A percentile compares a stretch with the other conserved stretches of the same genome.
Evolutionary conservation across 2,888 invertebrate genomes (phyloP).

Genomic region (Hermodice carunculata): DNA sequence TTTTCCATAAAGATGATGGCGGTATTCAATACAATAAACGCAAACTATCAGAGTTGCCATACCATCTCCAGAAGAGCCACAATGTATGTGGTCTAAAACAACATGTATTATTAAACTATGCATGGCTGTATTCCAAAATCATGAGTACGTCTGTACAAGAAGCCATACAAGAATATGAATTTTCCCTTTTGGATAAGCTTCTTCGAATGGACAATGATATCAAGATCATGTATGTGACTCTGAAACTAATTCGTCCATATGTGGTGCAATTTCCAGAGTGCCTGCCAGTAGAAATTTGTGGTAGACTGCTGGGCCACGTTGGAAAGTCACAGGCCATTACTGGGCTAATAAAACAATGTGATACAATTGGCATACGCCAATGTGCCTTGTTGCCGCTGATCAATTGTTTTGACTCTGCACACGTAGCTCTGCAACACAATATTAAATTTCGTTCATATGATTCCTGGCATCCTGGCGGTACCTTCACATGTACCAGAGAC

Average conservation of each 20-base stretch:
- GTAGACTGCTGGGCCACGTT: neutral
- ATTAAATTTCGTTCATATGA: neutral
- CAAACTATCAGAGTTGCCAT: neutral
- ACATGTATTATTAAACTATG: neutral
- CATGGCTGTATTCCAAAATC: neutral
- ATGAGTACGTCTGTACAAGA: neutral
- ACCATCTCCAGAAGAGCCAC: neutral
- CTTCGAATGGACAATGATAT: neutral
- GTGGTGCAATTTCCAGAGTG: neutral
- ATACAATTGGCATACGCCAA: neutral
- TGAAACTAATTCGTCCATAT: neutral
- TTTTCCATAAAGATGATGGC: neutral
- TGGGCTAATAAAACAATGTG: neutral
- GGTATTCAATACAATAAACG: neutral
- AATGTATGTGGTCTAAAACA: neutral
- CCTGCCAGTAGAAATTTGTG: neutral
- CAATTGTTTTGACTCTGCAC: neutral
- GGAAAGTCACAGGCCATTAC: neutral
- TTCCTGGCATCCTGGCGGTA: neutral
- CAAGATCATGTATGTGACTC: neutral
- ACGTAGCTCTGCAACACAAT: neutral
- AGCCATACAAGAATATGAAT: neutral
- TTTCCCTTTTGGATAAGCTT: neutral
- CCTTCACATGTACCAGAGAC: neutral
- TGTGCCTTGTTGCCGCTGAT: neutral